Conservation (phyloP, 2,888 invertebrate species). For the Parnassius mnemosyne region DNA sequence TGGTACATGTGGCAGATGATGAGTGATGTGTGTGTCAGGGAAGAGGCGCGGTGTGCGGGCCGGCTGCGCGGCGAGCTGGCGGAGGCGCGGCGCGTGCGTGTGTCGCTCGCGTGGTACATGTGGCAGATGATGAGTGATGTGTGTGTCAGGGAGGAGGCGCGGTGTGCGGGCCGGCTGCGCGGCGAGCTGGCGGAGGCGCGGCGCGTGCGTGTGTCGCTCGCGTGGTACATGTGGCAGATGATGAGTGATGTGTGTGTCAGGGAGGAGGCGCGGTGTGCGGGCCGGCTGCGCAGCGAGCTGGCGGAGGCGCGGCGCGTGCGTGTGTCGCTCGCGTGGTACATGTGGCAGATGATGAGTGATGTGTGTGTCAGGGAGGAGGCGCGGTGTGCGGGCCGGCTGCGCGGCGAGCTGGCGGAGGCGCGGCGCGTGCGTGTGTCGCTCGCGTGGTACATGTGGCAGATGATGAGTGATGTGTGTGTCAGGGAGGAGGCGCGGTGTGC, state of each 20-base stretch:
- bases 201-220: no score
- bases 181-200: no score
- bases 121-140: conserved; percentile 18
- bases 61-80: conserved; percentile 47
- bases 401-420: conserved; percentile 48
- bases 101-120: conserved; percentile 44
- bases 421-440: conserved; percentile 53
- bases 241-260: conserved; percentile 32
- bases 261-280: conserved; percentile 37
- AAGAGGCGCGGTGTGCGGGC: conserved; percentile 37
- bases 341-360: no score
- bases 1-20: no score
- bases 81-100: conserved; percentile 50
- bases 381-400: conserved; percentile 38
- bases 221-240: no score
- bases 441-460: conserved; percentile 36
- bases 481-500: no score
- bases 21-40: conserved; percentile 34
- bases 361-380: conserved; percentile 41
- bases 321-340: conserved; percentile 43
- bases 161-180: no score
- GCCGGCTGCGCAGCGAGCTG: conserved; percentile 46
- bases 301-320: conserved; percentile 53
- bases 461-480: no score
- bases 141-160: no score